These are phyloP conservation scores for Tachuris rubrigastra DNA, from an alignment of 2,113 vertebrate genomes.

Conservation along the genomic window DNA sequence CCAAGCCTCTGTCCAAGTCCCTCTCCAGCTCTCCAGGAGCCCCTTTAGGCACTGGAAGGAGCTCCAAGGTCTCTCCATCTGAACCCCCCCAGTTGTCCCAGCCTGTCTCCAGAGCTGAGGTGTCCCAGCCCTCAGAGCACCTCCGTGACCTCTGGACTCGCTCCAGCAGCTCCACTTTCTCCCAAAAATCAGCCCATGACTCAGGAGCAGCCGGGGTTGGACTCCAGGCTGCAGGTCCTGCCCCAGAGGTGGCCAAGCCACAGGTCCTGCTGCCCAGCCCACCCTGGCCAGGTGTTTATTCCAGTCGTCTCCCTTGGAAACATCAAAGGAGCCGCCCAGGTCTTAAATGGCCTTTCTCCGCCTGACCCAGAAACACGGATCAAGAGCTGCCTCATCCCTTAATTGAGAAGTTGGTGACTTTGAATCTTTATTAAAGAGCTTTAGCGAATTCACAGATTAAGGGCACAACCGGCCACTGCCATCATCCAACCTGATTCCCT, in stretches of 20 bases:
- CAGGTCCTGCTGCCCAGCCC: background rate
- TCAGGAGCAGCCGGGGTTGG: background rate
- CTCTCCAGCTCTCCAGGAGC: background rate
- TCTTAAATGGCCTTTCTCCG: background rate
- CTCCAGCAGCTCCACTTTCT: background rate
- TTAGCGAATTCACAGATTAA: conserved; percentile 35
- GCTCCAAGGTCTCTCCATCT: background rate
- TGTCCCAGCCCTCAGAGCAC: background rate
- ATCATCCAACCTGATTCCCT: background rate
- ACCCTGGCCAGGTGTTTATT: background rate
- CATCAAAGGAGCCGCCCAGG: background rate
- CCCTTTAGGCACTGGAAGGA: accelerated
- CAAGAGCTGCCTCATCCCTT: conserved; percentile 50
- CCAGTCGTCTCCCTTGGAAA: background rate
- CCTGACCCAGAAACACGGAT: conserved; percentile 59
- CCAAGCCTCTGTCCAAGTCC: background rate
- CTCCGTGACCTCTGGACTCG: background rate
- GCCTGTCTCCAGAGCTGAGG: background rate
- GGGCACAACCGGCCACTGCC: background rate
- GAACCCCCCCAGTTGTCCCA: background rate
- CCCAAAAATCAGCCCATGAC: accelerated
- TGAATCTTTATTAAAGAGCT: conserved; percentile 55
- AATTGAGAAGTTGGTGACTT: conserved; percentile 58
- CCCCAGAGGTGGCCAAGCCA: background rate
- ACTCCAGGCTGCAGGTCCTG: background rate